Evolutionary conservation across 2,797 vertebrate species (phyloP).

Genomic region (Schizothorax lantsangensis): DNA sequence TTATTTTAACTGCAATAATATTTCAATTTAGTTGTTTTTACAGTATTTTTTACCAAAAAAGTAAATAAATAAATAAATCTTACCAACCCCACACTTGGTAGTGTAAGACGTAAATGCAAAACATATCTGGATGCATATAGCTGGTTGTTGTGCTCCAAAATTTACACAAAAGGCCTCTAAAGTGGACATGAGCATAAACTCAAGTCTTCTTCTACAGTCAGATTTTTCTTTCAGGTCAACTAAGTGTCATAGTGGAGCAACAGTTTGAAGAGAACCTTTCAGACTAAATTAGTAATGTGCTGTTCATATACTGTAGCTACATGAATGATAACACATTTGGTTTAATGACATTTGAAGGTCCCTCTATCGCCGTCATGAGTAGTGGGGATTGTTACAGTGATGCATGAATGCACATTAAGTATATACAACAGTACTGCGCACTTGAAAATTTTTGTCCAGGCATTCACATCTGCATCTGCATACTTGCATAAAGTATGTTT

Average conservation of each 20-base stretch:
- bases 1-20: no score
- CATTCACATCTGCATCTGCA: conserved; percentile 12
- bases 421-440: neutral
- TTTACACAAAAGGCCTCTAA: neutral
- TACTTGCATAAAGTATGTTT: conserved; percentile 12
- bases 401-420: neutral
- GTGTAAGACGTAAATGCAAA: neutral
- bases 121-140: neutral
- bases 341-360: neutral
- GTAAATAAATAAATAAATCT: no score
- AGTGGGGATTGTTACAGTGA: neutral
- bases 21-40: no score
- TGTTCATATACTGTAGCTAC: neutral
- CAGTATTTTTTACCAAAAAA: no score
- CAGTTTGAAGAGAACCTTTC: neutral
- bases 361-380: neutral
- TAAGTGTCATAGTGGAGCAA: neutral
- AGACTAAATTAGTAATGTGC: neutral
- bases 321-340: neutral
- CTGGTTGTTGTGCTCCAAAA: neutral
- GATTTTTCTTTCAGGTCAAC: neutral
- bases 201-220: neutral
- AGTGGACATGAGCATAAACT: neutral
- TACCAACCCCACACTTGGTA: no score
- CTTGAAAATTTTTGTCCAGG: neutral